phyloP scores from a whole-genome alignment of 2,797 vertebrate genomes.

The Hirundo rustica region DNA sequence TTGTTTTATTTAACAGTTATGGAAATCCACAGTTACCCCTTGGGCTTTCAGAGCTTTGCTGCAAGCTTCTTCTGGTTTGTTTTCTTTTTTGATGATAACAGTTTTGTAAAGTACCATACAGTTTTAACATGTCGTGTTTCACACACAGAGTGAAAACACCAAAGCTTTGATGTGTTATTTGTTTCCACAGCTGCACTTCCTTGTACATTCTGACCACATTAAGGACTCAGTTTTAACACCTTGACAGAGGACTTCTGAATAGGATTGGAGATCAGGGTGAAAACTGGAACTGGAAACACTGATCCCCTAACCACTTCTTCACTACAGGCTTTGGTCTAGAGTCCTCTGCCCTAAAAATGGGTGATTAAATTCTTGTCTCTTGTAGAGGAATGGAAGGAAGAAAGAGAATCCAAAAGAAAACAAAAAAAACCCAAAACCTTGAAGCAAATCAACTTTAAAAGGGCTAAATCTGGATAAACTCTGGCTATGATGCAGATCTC shows the following conservation, averaged over 20 bases:
- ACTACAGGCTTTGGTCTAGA: neutral
- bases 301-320: neutral
- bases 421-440: fast-evolving
- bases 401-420: neutral
- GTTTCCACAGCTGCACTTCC: neutral
- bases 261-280: neutral
- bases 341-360: neutral
- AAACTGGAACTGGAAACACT: neutral
- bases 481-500: neutral
- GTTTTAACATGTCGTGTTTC: neutral
- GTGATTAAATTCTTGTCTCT: neutral
- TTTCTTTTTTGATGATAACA: neutral
- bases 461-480: neutral
- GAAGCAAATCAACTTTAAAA: neutral
- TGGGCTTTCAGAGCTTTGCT: neutral
- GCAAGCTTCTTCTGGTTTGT: neutral
- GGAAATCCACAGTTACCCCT: neutral
- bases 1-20: neutral
- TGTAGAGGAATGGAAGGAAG: neutral
- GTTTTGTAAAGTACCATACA: neutral
- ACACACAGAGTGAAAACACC: neutral
- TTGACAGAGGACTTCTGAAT: neutral
- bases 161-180: neutral
- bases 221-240: neutral
- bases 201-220: neutral